A percentile compares a stretch with the other conserved stretches of the same genome.
Conservation (phyloP, 2,888 invertebrate species). For the Cheilosia vernalis region DNA sequence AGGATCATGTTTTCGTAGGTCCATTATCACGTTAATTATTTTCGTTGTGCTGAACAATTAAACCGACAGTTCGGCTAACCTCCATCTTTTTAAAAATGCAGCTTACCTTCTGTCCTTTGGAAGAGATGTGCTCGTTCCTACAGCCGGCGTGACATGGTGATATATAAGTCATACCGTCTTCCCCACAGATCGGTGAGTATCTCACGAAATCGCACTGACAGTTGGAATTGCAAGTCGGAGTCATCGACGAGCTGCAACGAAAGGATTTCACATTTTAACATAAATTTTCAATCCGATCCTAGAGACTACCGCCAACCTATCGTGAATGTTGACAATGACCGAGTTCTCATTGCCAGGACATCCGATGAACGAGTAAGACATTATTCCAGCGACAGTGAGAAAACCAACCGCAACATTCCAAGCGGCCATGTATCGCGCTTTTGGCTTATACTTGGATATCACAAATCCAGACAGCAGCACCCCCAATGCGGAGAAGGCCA, state of each 20-base stretch:
- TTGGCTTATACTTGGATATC: constrained; percentile 87
- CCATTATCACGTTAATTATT: too few relatives aligned
- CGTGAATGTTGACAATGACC: constrained; percentile 81
- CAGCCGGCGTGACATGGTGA: constrained; percentile 93
- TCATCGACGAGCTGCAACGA: constrained; percentile 53
- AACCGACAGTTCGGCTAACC: too few relatives aligned
- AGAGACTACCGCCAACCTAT: constrained; percentile 75
- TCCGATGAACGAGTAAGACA: constrained; percentile 87
- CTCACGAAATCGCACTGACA: constrained; percentile 89
- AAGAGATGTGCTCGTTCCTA: constrained; percentile 81
- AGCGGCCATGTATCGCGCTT: constrained; percentile 87
- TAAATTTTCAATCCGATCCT: too few relatives aligned
- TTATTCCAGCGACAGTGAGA: constrained; percentile 86
- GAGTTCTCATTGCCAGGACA: constrained; percentile 86
- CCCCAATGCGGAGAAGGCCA: constrained; percentile 88
- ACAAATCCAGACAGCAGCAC: constrained; percentile 87
- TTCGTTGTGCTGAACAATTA: too few relatives aligned
- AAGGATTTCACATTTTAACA: not conserved
- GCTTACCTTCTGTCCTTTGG: constrained; percentile 83
- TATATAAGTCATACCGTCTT: constrained; percentile 88
- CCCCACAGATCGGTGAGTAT: constrained; percentile 89
- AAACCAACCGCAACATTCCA: constrained; percentile 89
- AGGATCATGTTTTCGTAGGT: too few relatives aligned
- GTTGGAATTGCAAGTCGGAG: constrained; percentile 85
- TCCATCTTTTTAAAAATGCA: not conserved